Conservation (phyloP, 2,113 vertebrate genomes). For the Lycaon pictus region DNA sequence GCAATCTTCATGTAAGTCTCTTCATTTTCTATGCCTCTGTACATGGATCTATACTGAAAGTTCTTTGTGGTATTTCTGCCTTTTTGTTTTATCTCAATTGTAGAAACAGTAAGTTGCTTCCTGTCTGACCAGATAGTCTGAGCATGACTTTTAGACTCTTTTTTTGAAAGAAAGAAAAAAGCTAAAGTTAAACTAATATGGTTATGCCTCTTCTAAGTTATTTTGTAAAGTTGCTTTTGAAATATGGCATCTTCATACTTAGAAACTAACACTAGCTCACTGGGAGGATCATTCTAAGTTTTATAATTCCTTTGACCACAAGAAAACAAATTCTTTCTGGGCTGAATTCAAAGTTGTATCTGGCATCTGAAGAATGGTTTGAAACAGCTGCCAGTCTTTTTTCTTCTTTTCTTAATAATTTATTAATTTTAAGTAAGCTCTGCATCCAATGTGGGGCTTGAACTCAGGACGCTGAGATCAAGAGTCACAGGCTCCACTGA, state of each 20-base stretch:
- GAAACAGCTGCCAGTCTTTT: not conserved
- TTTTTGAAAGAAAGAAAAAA: not conserved
- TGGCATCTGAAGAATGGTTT: not conserved
- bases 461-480: not conserved
- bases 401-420: not conserved
- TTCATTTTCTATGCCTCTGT: not conserved
- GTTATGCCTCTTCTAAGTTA: not conserved
- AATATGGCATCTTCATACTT: not conserved
- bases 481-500: not conserved
- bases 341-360: not conserved
- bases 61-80: not conserved
- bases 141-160: not conserved
- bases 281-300: not conserved
- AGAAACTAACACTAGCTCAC: not conserved
- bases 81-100: not conserved
- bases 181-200: not conserved
- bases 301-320: not conserved
- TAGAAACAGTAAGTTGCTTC: not conserved
- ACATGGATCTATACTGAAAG: not conserved
- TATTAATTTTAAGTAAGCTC: not conserved
- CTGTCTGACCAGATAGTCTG: not conserved
- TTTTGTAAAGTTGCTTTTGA: conserved; percentile 8
- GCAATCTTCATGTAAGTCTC: not conserved
- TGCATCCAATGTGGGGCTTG: not conserved
- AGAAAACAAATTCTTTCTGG: not conserved